These are phyloP conservation scores for Neostethus bicornis DNA, from an alignment of 2,797 vertebrate genomes.

Conservation along the genomic window DNA sequence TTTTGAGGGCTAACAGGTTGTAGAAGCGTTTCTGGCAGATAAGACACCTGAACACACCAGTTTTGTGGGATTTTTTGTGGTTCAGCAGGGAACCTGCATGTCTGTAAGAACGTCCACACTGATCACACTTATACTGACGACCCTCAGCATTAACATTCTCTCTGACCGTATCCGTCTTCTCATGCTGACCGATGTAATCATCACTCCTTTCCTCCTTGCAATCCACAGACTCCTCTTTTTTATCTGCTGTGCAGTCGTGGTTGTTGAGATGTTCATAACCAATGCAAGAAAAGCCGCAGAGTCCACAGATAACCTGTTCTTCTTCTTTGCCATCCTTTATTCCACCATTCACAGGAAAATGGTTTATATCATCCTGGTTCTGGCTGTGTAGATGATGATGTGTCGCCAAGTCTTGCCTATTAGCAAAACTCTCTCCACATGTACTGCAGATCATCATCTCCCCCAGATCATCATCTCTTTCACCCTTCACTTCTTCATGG, in stretches of 20 bases:
- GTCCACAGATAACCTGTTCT: constrained; percentile 76
- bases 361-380: constrained; percentile 24
- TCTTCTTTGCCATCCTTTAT: constrained; percentile 60
- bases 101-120: constrained; percentile 89
- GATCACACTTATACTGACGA: constrained; percentile 85
- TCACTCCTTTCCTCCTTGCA: constrained; percentile 50
- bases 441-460: constrained; percentile 88
- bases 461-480: constrained; percentile 71
- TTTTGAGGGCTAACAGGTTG: constrained; percentile 92
- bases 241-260: constrained; percentile 68
- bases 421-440: constrained; percentile 88
- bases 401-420: constrained; percentile 79
- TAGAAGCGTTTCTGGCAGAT: constrained; percentile 92
- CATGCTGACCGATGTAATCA: constrained; percentile 3
- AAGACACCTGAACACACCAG: constrained; percentile 87
- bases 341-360: constrained; percentile 8
- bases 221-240: constrained; percentile 30
- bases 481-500: constrained; percentile 74
- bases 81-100: constrained; percentile 90
- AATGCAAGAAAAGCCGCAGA: constrained; percentile 77
- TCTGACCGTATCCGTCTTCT: constrained; percentile 33
- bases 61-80: constrained; percentile 93
- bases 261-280: constrained; percentile 73
- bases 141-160: constrained; percentile 36
- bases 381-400: constrained; percentile 80